Evolutionary conservation across 1,140 invertebrate species (phyloP).

Genomic region (Andrena cerasifolii): DNA sequence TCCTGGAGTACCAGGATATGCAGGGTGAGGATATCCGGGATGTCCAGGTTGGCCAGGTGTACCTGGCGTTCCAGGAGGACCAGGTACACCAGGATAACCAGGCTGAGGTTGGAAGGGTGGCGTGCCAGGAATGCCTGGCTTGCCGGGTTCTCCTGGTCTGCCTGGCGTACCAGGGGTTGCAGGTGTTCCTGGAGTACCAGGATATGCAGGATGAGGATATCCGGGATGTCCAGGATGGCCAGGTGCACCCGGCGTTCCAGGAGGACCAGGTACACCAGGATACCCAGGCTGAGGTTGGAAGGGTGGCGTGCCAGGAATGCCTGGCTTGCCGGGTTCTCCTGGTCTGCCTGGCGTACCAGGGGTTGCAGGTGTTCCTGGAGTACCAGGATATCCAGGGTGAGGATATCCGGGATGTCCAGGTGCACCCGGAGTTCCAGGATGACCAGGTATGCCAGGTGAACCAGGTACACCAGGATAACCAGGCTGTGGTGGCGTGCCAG

Average conservation of each 20-base stretch:
- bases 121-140: too few relatives aligned
- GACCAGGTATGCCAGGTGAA: too few relatives aligned
- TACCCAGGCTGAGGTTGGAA: background rate
- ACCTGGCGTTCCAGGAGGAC: slow-evolving; percentile 73
- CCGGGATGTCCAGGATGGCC: slow-evolving; percentile 25
- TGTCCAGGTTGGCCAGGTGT: slow-evolving; percentile 62
- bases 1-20: slow-evolving; percentile 41
- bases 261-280: slow-evolving; percentile 30
- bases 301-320: background rate
- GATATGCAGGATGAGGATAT: slow-evolving; percentile 23
- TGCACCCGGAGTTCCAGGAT: background rate
- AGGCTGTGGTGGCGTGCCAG: slow-evolving; percentile 73
- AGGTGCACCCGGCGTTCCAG: background rate
- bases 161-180: too few relatives aligned
- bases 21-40: slow-evolving; percentile 69
- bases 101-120: too few relatives aligned
- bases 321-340: too few relatives aligned
- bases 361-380: too few relatives aligned
- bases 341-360: too few relatives aligned
- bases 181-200: slow-evolving; percentile 53
- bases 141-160: too few relatives aligned
- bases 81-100: slow-evolving; percentile 28
- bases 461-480: slow-evolving; percentile 27
- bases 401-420: slow-evolving; percentile 38
- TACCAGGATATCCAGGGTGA: too few relatives aligned